Evolutionary conservation across 2,888 invertebrate species (phyloP).

Genomic region (Aelia acuminata): DNA sequence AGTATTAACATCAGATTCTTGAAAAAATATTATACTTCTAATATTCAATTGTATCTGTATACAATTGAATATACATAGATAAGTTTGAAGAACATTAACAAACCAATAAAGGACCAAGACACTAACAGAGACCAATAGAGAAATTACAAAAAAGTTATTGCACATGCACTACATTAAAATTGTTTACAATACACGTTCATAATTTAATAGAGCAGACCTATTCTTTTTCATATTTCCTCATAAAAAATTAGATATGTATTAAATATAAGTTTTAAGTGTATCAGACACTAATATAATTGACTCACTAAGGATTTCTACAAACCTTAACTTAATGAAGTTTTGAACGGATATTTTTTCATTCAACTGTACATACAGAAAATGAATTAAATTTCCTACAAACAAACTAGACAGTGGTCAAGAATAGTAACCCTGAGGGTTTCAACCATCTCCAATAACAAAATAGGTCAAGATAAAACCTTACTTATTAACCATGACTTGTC

Average conservation of each 20-base stretch:
- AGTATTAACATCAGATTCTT: neutral
- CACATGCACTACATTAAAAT: neutral
- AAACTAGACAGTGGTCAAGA: neutral
- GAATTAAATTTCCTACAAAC: neutral
- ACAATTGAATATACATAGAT: neutral
- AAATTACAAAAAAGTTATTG: neutral
- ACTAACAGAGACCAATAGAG: neutral
- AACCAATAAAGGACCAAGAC: neutral
- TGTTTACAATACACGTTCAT: neutral
- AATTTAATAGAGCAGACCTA: neutral
- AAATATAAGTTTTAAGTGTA: neutral
- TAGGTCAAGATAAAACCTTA: neutral
- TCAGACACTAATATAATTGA: neutral
- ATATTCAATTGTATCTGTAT: neutral
- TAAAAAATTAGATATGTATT: neutral
- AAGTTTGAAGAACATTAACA: neutral
- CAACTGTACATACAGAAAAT: neutral
- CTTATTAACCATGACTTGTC: neutral
- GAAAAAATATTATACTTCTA: neutral
- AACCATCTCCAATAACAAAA: neutral
- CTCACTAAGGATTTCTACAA: slow-evolving; percentile 11
- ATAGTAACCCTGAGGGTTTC: neutral
- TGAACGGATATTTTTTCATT: neutral
- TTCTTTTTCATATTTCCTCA: neutral
- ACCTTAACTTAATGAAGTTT: neutral